These are phyloP conservation scores for Fragum whitleyi DNA, from an alignment of 2,888 invertebrate species.

Conservation along the genomic window DNA sequence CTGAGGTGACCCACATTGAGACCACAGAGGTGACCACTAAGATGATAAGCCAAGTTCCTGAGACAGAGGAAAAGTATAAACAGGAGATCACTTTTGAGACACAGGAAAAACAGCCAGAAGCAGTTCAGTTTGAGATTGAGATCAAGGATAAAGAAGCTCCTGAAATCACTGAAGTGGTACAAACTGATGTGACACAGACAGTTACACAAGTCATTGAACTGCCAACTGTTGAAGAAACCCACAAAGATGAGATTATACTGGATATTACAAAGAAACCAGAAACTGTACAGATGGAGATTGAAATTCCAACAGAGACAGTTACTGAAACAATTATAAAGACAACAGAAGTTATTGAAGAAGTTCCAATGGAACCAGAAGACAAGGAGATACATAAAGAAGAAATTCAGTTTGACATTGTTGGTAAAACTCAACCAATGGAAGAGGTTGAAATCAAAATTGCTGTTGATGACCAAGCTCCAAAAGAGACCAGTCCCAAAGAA, in stretches of 20 bases:
- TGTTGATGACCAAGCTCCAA: constrained; percentile 60
- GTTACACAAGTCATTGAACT: constrained; percentile 52
- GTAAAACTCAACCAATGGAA: constrained; percentile 62
- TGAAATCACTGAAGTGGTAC: constrained; percentile 42
- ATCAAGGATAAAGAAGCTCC: constrained; percentile 52
- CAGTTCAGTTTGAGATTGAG: constrained; percentile 53
- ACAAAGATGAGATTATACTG: constrained; percentile 70
- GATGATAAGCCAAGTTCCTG: constrained; percentile 69
- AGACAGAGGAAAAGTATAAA: constrained; percentile 57
- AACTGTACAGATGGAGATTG: constrained; percentile 64
- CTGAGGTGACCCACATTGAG: constrained; percentile 53
- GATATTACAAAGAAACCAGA: constrained; percentile 69
- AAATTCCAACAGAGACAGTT: constrained; percentile 58
- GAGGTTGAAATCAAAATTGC: constrained; percentile 66
- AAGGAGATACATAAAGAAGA: constrained; percentile 65
- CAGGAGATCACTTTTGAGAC: constrained; percentile 57
- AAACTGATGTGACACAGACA: constrained; percentile 53
- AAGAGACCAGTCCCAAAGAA: constrained; percentile 60
- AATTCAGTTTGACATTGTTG: constrained; percentile 66
- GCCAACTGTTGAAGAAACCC: constrained; percentile 64
- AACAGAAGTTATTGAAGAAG: constrained; percentile 64
- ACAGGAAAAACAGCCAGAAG: constrained; percentile 54
- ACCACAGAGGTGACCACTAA: constrained; percentile 39
- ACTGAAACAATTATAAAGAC: constrained; percentile 36
- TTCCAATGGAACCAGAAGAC: constrained; percentile 57